Base-by-base conservation (phyloP, 2,888 invertebrate genomes). In the Rotaria magnacalcarata region DNA sequence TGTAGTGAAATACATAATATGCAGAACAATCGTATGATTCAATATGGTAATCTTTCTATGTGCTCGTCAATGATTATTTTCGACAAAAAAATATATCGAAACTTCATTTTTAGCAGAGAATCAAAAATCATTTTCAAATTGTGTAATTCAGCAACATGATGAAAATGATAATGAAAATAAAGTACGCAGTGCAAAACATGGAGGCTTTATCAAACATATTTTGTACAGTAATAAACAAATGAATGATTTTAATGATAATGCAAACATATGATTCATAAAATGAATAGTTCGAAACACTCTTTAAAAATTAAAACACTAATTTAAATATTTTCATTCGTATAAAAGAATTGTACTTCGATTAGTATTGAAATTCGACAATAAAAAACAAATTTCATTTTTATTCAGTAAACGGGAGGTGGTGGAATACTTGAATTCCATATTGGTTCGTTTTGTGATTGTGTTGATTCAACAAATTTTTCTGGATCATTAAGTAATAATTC, bases 341-440 rank as follows among this genome's bases (percentile, higher is more conserved):
- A 60, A 60, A 60, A 27, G n/a, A 24, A 60, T n/a, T n/a, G 3
- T n/a, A 10, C 27, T n/a, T 60, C 7, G 24, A 10, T 4, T 10
- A 60, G n/a, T n/a, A 67, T 27, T 67, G 11, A 67, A 34, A 27
- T 27, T 67, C 6, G 14, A 67, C 16, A 67, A 67, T 41, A 41
- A 67, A 60, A 67, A 6, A 19, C 34, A 67, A 10, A 24, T 8
- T n/a, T 67, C 4, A 19, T 41, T 34, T 34, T 24, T 21, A 8
- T 56, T 56, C 8, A 67, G 34, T 27, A 34, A 67, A 67, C 67
- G 19, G 67, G 67, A 16, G 67, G 67, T 41, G 67, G 67, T 41
- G 67, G 67, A 41, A 67, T 67, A 67, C 67, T 67, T 67, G 67
- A 67, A 67, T 67, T 67, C 67, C 67, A 67, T 34, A 67, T 34